Conservation (phyloP, 2,113 vertebrate genomes). For the Plestiodon gilberti region DNA sequence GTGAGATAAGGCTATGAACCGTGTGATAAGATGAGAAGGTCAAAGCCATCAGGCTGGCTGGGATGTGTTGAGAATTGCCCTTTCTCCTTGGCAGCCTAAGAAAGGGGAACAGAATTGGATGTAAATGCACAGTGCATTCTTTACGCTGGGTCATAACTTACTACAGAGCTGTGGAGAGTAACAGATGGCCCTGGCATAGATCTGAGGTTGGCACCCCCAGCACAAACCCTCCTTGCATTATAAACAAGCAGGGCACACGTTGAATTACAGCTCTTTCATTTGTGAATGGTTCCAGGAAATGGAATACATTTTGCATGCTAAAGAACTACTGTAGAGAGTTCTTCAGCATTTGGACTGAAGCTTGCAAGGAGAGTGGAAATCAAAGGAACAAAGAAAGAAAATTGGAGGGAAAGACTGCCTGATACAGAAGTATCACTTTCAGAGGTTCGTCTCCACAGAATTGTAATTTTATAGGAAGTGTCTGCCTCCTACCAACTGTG, state of each 20-base stretch:
- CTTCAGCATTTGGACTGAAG: not conserved
- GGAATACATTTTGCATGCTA: not conserved
- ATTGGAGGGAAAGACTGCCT: not conserved
- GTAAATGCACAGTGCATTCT: constrained; percentile 46
- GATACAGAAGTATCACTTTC: constrained; percentile 1
- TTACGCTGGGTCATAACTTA: constrained; percentile 36
- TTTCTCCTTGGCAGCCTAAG: constrained; percentile 57
- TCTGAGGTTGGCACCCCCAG: constrained; percentile 45
- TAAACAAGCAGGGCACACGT: not conserved
- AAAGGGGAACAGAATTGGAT: constrained; percentile 41
- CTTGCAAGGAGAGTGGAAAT: not conserved
- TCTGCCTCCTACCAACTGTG: not conserved
- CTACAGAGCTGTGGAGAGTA: constrained; percentile 31
- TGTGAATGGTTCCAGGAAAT: not conserved
- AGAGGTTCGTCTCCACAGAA: not conserved
- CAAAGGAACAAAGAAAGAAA: not conserved
- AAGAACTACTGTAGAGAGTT: not conserved
- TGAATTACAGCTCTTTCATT: constrained; percentile 26
- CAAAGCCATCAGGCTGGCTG: constrained; percentile 41
- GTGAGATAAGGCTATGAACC: constrained; percentile 43
- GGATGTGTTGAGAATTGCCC: constrained; percentile 50
- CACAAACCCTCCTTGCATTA: constrained; percentile 29
- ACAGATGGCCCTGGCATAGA: constrained; percentile 42
- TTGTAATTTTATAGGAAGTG: not conserved
- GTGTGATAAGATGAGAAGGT: constrained; percentile 45